phyloP scores from a whole-genome alignment of 2,797 vertebrate species.

The Hylomyscus alleni region DNA sequence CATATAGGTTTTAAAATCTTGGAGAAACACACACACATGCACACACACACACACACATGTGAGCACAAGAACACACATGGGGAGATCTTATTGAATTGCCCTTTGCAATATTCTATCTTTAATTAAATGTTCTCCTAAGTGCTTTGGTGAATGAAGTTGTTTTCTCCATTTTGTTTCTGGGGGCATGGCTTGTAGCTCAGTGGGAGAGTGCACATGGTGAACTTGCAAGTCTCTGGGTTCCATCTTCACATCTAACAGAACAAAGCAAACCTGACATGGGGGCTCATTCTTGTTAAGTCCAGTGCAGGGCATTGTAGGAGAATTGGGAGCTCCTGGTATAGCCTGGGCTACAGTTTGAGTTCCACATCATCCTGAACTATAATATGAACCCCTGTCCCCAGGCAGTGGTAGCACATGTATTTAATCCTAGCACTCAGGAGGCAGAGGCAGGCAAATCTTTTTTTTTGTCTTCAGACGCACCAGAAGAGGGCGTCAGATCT shows the following conservation, averaged over 20 bases:
- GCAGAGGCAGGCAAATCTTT: neutral
- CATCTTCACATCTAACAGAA: neutral
- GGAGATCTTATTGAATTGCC: constrained; percentile 37
- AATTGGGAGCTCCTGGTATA: neutral
- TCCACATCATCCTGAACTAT: neutral
- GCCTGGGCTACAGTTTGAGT: neutral
- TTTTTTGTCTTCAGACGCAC: no score
- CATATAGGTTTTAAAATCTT: constrained; percentile 48
- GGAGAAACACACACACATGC: neutral
- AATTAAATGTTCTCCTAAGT: constrained; percentile 50
- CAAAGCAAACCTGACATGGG: neutral
- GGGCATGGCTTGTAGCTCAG: neutral
- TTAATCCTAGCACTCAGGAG: neutral
- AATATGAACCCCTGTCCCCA: neutral
- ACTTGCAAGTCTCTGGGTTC: neutral
- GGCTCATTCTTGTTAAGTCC: neutral
- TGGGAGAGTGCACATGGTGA: neutral
- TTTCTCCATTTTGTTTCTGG: constrained; percentile 5
- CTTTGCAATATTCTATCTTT: neutral
- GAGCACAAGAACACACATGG: neutral
- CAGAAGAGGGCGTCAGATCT: no score
- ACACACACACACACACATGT: neutral
- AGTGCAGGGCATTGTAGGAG: neutral
- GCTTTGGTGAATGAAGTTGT: constrained; percentile 55
- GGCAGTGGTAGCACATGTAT: neutral